Base-by-base conservation (phyloP, 2,113 vertebrate genomes). In the Apodemus sylvaticus region DNA sequence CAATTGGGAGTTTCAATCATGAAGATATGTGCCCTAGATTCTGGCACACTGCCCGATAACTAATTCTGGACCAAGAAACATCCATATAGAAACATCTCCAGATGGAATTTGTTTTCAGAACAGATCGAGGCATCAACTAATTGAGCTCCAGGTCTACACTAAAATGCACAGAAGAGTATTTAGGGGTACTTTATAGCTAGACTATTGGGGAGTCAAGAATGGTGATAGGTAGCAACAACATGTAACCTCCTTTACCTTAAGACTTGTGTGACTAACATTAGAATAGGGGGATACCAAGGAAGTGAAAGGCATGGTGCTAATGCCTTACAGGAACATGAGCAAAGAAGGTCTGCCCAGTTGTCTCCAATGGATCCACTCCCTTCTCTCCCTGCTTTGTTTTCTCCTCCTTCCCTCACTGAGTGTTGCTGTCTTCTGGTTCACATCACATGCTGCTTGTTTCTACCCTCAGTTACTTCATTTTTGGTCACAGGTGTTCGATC, bases 91-190 rank as follows among this genome's bases (percentile, higher is more conserved):
- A 58, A 19, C 58, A 64, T 45, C 58, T 92, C 24, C 7, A 88
- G 64, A 76, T 31, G 48, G 20, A 94, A 68, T 42, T 36, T 76
- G 31, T 77, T 86, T 94, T 81, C 74, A 83, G 87, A 89, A 66
- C 73, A 93, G 71, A 91, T 55, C 55, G 34, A 94, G 42, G 68
- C 39, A 82, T 36, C 8, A 22, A 64, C 39, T 66, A 85, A 93
- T 90, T 53, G 12, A 90, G n/a, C 68, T 39, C 55, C 91, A 90
- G 76, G 62, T 74, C 92, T 81, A 82, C 24, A 70, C 14, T 36
- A 91, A 34, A 86, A 68, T 39, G 66, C n/a, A 74, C 7, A 29
- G 22, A 91, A 77, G 58, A 29, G 6, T 36, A 42, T 34, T 45
- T 64, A 17, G 55, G 13, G 45, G 20, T 13, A 11, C 53, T 68